A percentile compares a stretch with the other conserved stretches of the same genome.
These are phyloP conservation scores for Ophraella communa DNA, from an alignment of 2,888 invertebrate genomes.

Conservation along the genomic window DNA sequence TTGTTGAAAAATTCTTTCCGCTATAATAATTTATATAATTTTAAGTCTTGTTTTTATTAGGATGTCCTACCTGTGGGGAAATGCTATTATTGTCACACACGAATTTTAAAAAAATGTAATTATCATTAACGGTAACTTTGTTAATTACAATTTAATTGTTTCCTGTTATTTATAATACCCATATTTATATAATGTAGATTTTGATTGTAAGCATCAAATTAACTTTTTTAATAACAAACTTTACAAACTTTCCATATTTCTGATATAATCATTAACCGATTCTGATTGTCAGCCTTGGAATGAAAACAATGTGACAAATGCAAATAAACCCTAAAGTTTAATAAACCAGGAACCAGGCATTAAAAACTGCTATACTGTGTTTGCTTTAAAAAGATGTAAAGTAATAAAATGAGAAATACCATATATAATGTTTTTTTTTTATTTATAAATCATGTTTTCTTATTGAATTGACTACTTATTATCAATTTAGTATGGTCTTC, in stretches of 20 bases:
- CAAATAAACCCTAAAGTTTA: too few relatives aligned
- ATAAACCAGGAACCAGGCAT: too few relatives aligned
- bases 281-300: not conserved
- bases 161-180: constrained; percentile 11
- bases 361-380: too few relatives aligned
- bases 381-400: too few relatives aligned
- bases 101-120: constrained; percentile 7
- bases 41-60: not conserved
- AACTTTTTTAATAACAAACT: not conserved
- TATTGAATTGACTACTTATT: too few relatives aligned
- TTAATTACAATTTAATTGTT: constrained; percentile 7
- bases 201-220: not conserved
- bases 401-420: too few relatives aligned
- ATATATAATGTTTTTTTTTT: too few relatives aligned
- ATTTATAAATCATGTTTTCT: too few relatives aligned
- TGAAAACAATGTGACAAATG: not conserved
- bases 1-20: constrained; percentile 1
- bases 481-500: too few relatives aligned
- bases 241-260: not conserved
- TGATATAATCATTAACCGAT: not conserved
- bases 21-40: constrained; percentile 2
- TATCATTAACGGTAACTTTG: constrained; percentile 2
- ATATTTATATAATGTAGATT: not conserved
- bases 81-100: constrained; percentile 4
- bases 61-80: not conserved